Evolutionary conservation across 2,797 vertebrate genomes (phyloP).

Genomic region (Pangasius macronema): DNA sequence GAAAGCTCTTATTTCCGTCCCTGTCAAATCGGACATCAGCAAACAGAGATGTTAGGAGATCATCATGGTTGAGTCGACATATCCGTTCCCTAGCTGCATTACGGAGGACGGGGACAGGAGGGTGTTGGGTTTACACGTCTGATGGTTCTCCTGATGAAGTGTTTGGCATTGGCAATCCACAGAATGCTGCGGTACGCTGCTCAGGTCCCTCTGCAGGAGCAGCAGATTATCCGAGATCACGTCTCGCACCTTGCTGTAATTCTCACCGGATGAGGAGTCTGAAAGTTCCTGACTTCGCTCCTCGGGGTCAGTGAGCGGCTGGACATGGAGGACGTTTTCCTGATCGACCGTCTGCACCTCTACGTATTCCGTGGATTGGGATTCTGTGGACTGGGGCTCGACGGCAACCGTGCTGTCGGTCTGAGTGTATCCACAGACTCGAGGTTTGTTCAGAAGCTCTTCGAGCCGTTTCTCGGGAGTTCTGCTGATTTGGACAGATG

Average conservation of each 20-base stretch:
- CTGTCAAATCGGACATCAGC: not conserved
- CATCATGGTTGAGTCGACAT: constrained; percentile 83
- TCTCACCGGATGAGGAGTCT: constrained; percentile 56
- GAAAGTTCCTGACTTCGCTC: not conserved
- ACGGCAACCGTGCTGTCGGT: constrained; percentile 57
- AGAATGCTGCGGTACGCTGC: constrained; percentile 43
- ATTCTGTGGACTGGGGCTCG: constrained; percentile 55
- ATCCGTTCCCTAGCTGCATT: constrained; percentile 70
- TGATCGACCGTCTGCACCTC: constrained; percentile 84
- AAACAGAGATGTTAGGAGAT: constrained; percentile 45
- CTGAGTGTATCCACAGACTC: constrained; percentile 58
- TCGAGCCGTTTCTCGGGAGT: constrained; percentile 48
- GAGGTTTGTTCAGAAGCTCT: constrained; percentile 50
- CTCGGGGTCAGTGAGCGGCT: constrained; percentile 71
- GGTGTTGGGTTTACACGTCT: constrained; percentile 65
- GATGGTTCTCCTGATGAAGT: constrained; percentile 40
- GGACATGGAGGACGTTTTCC: constrained; percentile 76
- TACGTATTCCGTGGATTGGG: constrained; percentile 79
- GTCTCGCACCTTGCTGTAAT: constrained; percentile 86
- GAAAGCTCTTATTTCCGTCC: not conserved
- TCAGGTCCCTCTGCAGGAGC: constrained; percentile 77
- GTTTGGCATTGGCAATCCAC: constrained; percentile 40
- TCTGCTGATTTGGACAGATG: constrained; percentile 47
- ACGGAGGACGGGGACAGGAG: constrained; percentile 39
- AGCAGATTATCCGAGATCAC: constrained; percentile 76